Evolutionary conservation across 2,888 invertebrate species (phyloP).

Genomic region (Hydriomena furcata): DNA sequence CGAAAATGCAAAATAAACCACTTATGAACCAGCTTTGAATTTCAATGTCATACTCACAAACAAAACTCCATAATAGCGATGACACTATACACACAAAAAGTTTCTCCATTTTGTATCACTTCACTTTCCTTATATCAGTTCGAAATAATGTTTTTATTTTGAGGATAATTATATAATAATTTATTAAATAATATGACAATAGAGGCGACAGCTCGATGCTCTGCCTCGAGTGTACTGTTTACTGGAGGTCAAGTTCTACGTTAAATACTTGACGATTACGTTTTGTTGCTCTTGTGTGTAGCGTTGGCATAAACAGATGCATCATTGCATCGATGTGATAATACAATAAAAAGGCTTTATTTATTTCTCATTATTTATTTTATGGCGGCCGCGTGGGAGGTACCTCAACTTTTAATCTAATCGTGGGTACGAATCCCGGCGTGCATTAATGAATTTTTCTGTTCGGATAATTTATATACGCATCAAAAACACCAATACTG

Average conservation of each 20-base stretch:
- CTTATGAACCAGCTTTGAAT: too few species aligned
- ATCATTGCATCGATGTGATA: neutral
- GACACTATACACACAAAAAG: slow-evolving; percentile 48
- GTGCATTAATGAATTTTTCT: too few species aligned
- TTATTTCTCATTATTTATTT: too few species aligned
- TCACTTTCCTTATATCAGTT: slow-evolving; percentile 34
- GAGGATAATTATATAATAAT: neutral
- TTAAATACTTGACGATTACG: slow-evolving; percentile 63
- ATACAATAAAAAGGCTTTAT: neutral
- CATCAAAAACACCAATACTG: too few species aligned
- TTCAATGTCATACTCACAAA: slow-evolving; percentile 46
- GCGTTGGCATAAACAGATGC: slow-evolving; percentile 47
- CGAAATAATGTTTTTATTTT: neutral
- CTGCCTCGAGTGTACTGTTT: slow-evolving; percentile 55
- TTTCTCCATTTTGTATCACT: slow-evolving; percentile 49
- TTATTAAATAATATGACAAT: slow-evolving; percentile 16
- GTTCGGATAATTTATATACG: too few species aligned
- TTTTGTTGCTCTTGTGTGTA: slow-evolving; percentile 57
- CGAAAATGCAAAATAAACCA: neutral
- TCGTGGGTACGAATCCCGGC: too few species aligned
- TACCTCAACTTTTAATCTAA: too few species aligned
- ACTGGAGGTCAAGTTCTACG: slow-evolving; percentile 69
- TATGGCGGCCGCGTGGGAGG: too few species aligned
- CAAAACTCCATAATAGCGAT: slow-evolving; percentile 50
- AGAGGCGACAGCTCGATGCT: slow-evolving; percentile 30